Evolutionary conservation across 2,113 vertebrate species (phyloP), one percentile per base, ranked within the genome.

Genomic region (Ailuropoda melanoleuca): DNA sequence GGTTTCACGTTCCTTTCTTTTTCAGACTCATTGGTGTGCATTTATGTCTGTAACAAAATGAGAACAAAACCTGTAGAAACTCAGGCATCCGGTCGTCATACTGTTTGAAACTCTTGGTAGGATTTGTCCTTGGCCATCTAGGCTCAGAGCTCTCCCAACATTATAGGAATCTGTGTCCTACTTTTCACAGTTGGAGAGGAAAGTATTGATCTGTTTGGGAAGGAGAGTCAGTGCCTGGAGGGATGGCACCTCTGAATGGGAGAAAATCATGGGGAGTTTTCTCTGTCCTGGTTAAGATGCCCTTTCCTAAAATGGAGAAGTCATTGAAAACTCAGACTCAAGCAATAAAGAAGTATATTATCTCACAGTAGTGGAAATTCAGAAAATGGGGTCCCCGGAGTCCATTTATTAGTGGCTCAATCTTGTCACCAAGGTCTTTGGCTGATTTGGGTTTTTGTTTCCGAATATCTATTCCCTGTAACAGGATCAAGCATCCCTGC

Each of bases 11-110:
- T 82, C 53, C 23, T 93, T 83, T 62, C 66, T 95, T 85, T 94
- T 21, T 83, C 37, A 55, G 7, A 60, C 64, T 50, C 34, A 6
- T 18, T 11, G 2, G 8, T 29, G 21, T 18, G 14, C n/a, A 11
- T 31, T 21, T 8, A 9, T 0, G 0, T 10, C 29, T 31, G 2
- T 90, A 97, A 55, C 23, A 8, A n/a, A 37, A 55, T 81, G 43
- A 1, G 14, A 78, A 19, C 15, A 90, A 86, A 90, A 37, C 62
- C 86, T 0, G 0, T 0, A 4, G 21, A 87, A 64, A 48, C 43
- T 39, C 34, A 8, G 21, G 43, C 39, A 3, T 23, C 1, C 1
- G 0, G 62, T 83, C 3, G 2, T 53, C 31, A 43, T 1, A 9
- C 0, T 29, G 31, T 83, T 55, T 6, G 31, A 56, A 83, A 26